Base-by-base conservation (phyloP, 2,113 vertebrate species). In the Dipodomys ordii region DNA sequence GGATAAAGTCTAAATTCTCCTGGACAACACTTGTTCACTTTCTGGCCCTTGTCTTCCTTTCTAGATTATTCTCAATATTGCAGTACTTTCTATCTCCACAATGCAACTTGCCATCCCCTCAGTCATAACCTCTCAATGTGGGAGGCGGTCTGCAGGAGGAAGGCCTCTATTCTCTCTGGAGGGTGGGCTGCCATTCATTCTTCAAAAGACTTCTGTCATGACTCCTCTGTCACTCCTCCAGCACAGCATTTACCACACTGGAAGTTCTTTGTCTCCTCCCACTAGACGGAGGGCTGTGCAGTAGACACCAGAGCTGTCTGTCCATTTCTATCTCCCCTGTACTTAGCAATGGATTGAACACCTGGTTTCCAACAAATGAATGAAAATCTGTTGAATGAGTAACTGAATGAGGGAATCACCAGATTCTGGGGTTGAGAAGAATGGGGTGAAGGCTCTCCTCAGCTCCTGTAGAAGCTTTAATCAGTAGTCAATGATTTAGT, bases 151-250 rank as follows among this genome's bases (percentile, higher is more conserved):
- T 53, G 49, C 49, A 53, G 8, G 49, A 53, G 49, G 49, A 53
- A 53, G 9, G 49, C 12, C 49, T 53, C 49, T 18, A 57, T 18
- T 39, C 46, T 93, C 35, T 91, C 64, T 71, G 72, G 83, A 3
- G 83, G 39, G 25, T 65, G 27, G 85, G 74, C 32, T 95, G 39
- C 83, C 83, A 87, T 28, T 84, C 16, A 67, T 73, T 94, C 78
- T 92, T 91, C 81, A 91, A 93, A 94, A 76, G n/a, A 84, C 72
- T 89, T 85, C 28, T 79, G 53, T 39, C 57, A 83, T 19, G 30
- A 79, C 35, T 78, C 91, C 53, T 68, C 32, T 46, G 28, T 65
- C 57, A 89, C 8, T 94, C 57, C 68, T 39, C 19, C 1, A 7
- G 67, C 46, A 68, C 4, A 78, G 30, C 49, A 77, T 78, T 80